These are phyloP conservation scores for Ciconia nigra DNA, from an alignment of 2,797 vertebrate species.

Conservation along the genomic window DNA sequence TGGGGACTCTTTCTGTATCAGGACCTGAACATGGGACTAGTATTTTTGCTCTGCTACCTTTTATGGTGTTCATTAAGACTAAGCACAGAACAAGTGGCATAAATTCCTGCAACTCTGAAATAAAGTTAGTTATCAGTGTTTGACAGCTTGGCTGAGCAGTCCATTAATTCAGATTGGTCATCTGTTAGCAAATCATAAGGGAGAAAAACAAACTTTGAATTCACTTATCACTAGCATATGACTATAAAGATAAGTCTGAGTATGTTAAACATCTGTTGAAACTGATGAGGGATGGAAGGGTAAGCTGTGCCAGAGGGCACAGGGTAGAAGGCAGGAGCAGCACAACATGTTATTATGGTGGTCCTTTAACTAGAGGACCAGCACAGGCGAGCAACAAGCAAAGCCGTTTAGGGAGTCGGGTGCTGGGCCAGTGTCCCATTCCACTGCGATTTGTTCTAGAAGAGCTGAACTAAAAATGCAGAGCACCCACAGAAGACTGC, in stretches of 20 bases:
- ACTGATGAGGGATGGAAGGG: not conserved
- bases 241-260: not conserved
- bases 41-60: not conserved
- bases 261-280: not conserved
- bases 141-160: not conserved
- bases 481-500: not conserved
- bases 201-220: not conserved
- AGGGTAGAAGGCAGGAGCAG: not conserved
- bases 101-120: not conserved
- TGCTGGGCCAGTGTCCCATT: not conserved
- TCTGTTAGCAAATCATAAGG: not conserved
- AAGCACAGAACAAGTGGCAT: not conserved
- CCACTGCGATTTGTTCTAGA: not conserved
- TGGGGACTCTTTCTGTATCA: not conserved
- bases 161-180: not conserved
- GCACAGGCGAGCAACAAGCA: not conserved
- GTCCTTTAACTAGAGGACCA: not conserved
- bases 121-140: not conserved
- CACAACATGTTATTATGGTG: too few relatives aligned
- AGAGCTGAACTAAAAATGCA: not conserved
- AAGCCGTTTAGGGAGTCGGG: not conserved
- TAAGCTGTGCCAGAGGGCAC: not conserved
- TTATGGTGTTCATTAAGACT: not conserved
- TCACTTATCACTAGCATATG: not conserved
- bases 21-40: not conserved